These are phyloP conservation scores for Tholera decimalis DNA, from an alignment of 2,888 invertebrate species.

Conservation along the genomic window DNA sequence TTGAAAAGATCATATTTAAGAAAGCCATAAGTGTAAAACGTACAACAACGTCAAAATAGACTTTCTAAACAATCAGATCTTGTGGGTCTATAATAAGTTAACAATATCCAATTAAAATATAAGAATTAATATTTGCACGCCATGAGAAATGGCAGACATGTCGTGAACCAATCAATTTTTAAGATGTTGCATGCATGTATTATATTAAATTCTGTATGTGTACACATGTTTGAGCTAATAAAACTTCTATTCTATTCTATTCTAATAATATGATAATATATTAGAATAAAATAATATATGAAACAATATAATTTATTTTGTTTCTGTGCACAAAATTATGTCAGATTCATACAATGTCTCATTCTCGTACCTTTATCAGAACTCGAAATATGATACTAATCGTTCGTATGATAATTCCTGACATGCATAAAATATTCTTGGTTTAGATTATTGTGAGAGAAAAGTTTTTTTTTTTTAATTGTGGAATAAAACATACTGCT, in stretches of 20 bases:
- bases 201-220: no score
- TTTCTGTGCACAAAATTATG: constrained; percentile 18
- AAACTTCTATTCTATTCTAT: no score
- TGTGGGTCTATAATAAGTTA: constrained; percentile 7
- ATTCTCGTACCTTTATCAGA: constrained; percentile 41
- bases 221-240: constrained; percentile 30
- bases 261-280: no score
- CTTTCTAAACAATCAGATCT: background rate
- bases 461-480: constrained; percentile 48
- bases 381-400: constrained; percentile 51
- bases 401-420: constrained; percentile 54
- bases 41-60: background rate
- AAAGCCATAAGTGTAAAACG: background rate
- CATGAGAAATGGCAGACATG: no score
- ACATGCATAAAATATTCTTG: constrained; percentile 62
- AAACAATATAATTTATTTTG: no score
- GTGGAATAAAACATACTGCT: constrained; percentile 12
- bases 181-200: no score
- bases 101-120: constrained; percentile 18
- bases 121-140: no score
- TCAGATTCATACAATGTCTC: constrained; percentile 17
- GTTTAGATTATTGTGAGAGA: constrained; percentile 60
- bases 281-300: no score
- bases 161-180: no score
- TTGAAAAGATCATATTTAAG: background rate